Evolutionary conservation across 2,888 invertebrate species (phyloP), one percentile per base, ranked within the genome.

Genomic region (Campoplex nolae): DNA sequence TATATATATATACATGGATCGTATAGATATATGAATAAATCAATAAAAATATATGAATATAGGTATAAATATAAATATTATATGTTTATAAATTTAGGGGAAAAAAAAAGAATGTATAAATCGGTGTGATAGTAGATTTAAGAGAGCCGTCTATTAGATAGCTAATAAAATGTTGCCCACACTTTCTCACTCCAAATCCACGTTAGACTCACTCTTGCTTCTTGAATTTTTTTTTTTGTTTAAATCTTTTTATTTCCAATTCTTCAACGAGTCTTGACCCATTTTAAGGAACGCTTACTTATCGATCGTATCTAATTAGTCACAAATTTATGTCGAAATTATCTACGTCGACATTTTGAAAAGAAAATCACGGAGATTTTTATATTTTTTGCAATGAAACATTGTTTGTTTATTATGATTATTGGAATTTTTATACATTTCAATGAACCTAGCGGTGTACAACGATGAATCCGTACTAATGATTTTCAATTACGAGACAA

Each of bases 61-160:
- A 76, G 56, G 83, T 86, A 80, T 70, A 71, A 84, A 84, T 84
- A 84, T 76, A 76, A 67, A 86, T 86, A 80, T 70, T 85, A 81
- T 82, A 78, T 86, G 88, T 88, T 71, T 88, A 84, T 88, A 84
- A 86, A 83, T 86, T 85, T 83, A 88, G 83, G 51, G 67, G 16
- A 45, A 65, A 77, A 32, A 62, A 80, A 45, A 65, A 77, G 62
- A 62, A 80, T 94, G 94, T 94, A 94, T 93, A 94, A 94, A 94
- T 94, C 89, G 94, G 94, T 94, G 94, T 94, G 94, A 94, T 94
- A 94, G 93, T 94, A 94, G 93, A 88, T 91, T 92, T 93, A 94
- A 93, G 90, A 85, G 88, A 90, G 90, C 79, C 83, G 89, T 87
- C 84, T 87, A 87, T 84, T 93, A 92, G 92, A 90, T 93, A 90